These are phyloP conservation scores for Conchocele bisecta DNA, from an alignment of 2,888 invertebrate genomes.

Conservation along the genomic window DNA sequence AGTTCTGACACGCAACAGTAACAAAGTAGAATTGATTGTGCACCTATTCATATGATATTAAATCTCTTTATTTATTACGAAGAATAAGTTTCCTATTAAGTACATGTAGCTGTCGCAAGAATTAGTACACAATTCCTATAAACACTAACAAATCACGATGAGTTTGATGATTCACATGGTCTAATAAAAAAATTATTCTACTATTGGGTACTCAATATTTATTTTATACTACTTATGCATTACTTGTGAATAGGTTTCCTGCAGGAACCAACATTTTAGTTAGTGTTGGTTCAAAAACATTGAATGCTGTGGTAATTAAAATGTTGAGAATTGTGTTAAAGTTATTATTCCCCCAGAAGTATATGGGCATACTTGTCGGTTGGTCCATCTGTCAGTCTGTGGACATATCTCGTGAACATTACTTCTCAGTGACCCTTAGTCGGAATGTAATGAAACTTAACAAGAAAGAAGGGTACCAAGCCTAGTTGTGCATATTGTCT, in stretches of 20 bases:
- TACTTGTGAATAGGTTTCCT: conserved; percentile 9
- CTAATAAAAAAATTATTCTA: too few relatives aligned
- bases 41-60: too few relatives aligned
- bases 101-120: too few relatives aligned
- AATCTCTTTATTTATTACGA: conserved; percentile 14
- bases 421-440: too few relatives aligned
- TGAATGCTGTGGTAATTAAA: conserved; percentile 28
- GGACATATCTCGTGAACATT: too few relatives aligned
- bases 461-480: neutral
- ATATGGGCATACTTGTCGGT: too few relatives aligned
- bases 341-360: too few relatives aligned
- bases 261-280: conserved; percentile 20
- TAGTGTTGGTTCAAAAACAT: conserved; percentile 8
- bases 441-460: too few relatives aligned
- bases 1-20: too few relatives aligned
- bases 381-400: too few relatives aligned
- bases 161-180: conserved; percentile 3
- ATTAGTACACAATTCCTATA: conserved; percentile 1
- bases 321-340: conserved; percentile 2
- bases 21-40: too few relatives aligned
- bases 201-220: conserved; percentile 2
- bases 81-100: conserved; percentile 2
- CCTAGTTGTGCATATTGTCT: too few relatives aligned
- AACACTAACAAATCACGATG: conserved; percentile 7
- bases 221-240: neutral